Evolutionary conservation across 2,888 invertebrate genomes (phyloP), one percentile per base, ranked within the genome.

Genomic region (Seladonia tumulorum): DNA sequence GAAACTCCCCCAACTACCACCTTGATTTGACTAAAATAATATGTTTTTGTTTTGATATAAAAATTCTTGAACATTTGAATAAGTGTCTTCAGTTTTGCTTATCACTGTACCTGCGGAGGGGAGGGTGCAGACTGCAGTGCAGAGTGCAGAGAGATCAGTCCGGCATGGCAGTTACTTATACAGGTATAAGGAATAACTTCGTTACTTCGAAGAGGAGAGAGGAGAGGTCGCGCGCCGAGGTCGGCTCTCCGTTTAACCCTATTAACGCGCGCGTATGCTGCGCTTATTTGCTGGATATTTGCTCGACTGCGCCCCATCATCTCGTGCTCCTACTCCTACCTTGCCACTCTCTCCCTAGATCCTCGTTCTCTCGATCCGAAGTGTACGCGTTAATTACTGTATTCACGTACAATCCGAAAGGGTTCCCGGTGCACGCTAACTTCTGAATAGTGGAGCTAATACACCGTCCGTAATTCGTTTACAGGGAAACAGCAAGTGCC

Each of bases 371-470:
- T 76, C 85, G 83, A 93, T 93, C 92, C 94, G 92, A 93, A 92
- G 92, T 93, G 91, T 92, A 93, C 92, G 91, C 90, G 92, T 94
- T 94, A 94, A 94, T 94, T 94, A 93, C 93, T 90, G 94, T 94
- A 94, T 94, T 94, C 94, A 94, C 89, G 90, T 91, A 88, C 91
- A 90, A 89, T 87, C 91, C 92, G 91, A 92, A 94, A 93, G 94
- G 94, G 94, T 94, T 94, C 90, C 88, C 82, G 83, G 81, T 89
- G 76, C 88, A 60, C 81, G 89, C 82, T 85, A 83, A 83, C 90
- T 87, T 91, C 91, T 95, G 94, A 94, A 95, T 95, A 94, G 95
- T 94, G 94, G 90, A 93, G 94, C 94, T 95, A 95, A 95, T 95
- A 93, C 93, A 93, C 91, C 93, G 89, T 91, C 53, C 53, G 92